Base-by-base conservation (phyloP, 2,888 invertebrate species). In the Archips xylosteana region DNA sequence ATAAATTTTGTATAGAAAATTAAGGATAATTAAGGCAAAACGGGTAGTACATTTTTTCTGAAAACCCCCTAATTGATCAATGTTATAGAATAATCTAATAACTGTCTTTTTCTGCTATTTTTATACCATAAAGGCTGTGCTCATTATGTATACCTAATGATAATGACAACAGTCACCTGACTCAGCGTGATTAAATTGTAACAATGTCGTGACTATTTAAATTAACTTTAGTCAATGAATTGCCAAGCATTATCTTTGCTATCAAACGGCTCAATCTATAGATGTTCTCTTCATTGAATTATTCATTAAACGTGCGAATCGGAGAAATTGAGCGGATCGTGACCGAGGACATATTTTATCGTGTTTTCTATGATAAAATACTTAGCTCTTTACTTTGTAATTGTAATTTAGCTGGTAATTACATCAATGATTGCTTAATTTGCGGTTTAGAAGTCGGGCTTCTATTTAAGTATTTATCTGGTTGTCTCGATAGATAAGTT, bases 201-300 rank as follows among this genome's bases (percentile, higher is more conserved):
- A 49, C 51, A 51, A 54, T 42, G n/a, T 66, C 72, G 72, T 72
- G 72, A 72, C 54, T n/a, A 34, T 64, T 72, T 62, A 34, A 51
- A 65, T 71, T 63, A n/a, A 15, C 34, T 13, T 34, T 32, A 51
- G 15, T 10, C n/a, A 51, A 64, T 34, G n/a, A 36, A 34, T 47
- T 10, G 15, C 23, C 10, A 4, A 6, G 47, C 57, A 49, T 59
- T 45, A 61, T 71, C 39, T 34, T n/a, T 51, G 10, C 45, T 62
- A 62, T 57, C 42, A 36, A 36, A 34, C 59, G 47, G 42, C 57
- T 49, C 62, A 6, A 60, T 65, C 12, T 63, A 47, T 49, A 45
- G 45, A 60, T 15, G 71, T 36, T 72, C 57, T 72, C 61, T 57
- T 57, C 54, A 23, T 36, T 73, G 73, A 57, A 73, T 69, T 69